Evolutionary conservation across 2,888 invertebrate genomes (phyloP).

Genomic region (Uloborus plumipes): DNA sequence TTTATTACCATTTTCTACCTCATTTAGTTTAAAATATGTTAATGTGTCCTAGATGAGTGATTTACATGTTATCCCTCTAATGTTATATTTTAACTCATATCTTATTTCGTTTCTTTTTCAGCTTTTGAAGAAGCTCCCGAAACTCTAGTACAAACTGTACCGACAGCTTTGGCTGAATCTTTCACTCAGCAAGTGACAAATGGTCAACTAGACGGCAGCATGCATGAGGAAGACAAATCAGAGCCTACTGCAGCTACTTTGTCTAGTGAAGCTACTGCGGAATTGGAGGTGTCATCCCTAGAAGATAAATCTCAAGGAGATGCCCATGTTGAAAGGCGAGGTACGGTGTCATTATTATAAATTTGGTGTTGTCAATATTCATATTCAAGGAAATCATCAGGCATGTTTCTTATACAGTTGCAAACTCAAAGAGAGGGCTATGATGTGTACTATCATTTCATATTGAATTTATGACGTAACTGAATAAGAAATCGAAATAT

Average conservation of each 20-base stretch:
- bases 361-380: not conserved
- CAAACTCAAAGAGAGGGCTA: no score
- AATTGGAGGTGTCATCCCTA: conserved; percentile 54
- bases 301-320: conserved; percentile 65
- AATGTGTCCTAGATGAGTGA: no score
- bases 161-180: conserved; percentile 48
- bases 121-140: conserved; percentile 50
- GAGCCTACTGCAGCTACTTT: conserved; percentile 64
- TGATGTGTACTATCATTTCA: no score
- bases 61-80: no score
- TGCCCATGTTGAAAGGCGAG: conserved; percentile 65
- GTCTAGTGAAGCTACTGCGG: conserved; percentile 60
- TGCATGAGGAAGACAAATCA: conserved; percentile 67
- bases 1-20: no score
- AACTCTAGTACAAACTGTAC: conserved; percentile 50
- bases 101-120: not conserved
- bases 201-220: conserved; percentile 67
- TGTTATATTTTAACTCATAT: no score
- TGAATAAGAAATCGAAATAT: no score
- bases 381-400: no score
- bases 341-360: conserved; percentile 31
- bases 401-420: no score
- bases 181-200: conserved; percentile 64
- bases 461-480: no score
- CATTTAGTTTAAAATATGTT: no score